These are phyloP conservation scores for Laspeyria flexula DNA, from an alignment of 2,888 invertebrate species.

Conservation along the genomic window DNA sequence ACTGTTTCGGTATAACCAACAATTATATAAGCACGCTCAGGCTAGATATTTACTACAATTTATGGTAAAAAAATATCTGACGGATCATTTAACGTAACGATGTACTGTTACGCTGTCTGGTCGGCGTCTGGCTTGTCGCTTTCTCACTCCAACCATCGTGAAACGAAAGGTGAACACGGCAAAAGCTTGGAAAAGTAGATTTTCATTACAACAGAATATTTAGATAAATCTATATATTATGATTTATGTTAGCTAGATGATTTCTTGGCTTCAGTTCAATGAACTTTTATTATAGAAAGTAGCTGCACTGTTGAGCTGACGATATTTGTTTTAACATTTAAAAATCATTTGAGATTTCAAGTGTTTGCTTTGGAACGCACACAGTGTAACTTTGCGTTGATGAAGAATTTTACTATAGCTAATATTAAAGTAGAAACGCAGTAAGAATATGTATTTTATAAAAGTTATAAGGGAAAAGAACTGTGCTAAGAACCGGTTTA, in stretches of 20 bases:
- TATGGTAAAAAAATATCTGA: slow-evolving; percentile 28
- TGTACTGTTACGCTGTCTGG: slow-evolving; percentile 48
- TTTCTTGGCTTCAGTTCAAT: slow-evolving; percentile 29
- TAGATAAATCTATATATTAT: slow-evolving; percentile 4
- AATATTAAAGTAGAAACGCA: background rate
- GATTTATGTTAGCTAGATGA: slow-evolving; percentile 17
- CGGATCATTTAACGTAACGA: slow-evolving; percentile 44
- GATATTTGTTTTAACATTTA: slow-evolving; percentile 29
- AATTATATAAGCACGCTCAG: slow-evolving; percentile 15
- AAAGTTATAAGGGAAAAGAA: slow-evolving; percentile 11
- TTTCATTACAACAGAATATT: slow-evolving; percentile 19
- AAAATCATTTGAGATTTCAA: slow-evolving; percentile 23
- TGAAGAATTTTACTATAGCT: slow-evolving; percentile 8
- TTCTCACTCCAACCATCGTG: slow-evolving; percentile 37
- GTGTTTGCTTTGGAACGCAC: slow-evolving; percentile 9
- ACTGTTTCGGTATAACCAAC: slow-evolving; percentile 4
- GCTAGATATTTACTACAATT: slow-evolving; percentile 15
- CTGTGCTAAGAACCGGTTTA: slow-evolving; percentile 7
- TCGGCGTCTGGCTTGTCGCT: slow-evolving; percentile 45
- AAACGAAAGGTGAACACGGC: slow-evolving; percentile 37
- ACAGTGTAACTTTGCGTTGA: slow-evolving; percentile 10
- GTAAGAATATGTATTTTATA: background rate
- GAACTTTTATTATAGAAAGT: slow-evolving; percentile 37
- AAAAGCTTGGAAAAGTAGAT: slow-evolving; percentile 28
- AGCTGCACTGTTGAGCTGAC: slow-evolving; percentile 16